These are phyloP conservation scores for Heliconius himera DNA, from an alignment of 1,140 invertebrate genomes.

Conservation along the genomic window DNA sequence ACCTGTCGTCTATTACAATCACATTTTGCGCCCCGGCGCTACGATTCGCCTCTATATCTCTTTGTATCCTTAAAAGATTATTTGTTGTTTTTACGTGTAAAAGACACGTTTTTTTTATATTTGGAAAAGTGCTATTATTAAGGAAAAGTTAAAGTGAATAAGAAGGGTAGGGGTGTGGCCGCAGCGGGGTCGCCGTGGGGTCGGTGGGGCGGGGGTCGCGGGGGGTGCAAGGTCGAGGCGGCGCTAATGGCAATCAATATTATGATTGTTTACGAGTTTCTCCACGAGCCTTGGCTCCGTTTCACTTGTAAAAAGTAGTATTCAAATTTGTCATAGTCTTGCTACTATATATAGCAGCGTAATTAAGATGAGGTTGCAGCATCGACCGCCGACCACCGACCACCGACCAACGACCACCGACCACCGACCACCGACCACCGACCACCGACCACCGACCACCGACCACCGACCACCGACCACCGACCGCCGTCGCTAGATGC, in stretches of 20 bases:
- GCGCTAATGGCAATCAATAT: slow-evolving; percentile 46
- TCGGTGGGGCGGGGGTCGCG: slow-evolving; percentile 15
- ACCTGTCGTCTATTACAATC: too few relatives aligned
- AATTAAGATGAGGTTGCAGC: slow-evolving; percentile 9
- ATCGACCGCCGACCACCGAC: too few relatives aligned
- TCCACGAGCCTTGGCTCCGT: slow-evolving; percentile 47
- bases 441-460: too few relatives aligned
- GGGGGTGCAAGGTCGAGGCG: slow-evolving; percentile 24
- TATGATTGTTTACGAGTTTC: slow-evolving; percentile 42
- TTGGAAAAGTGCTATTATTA: too few relatives aligned
- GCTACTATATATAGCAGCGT: slow-evolving; percentile 15
- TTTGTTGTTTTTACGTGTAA: too few relatives aligned
- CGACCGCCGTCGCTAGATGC: not conserved
- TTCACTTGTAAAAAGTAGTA: slow-evolving; percentile 46
- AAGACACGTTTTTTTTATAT: too few relatives aligned
- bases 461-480: too few relatives aligned
- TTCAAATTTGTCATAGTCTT: slow-evolving; percentile 42
- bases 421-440: too few relatives aligned
- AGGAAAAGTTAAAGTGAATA: not conserved
- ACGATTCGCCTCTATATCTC: too few relatives aligned
- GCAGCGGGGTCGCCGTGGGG: not conserved
- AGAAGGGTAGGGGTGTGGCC: not conserved
- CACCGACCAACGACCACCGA: too few relatives aligned
- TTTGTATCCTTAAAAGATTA: too few relatives aligned
- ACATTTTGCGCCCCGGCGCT: too few relatives aligned